Percentiles rank a stretch among this genome's conserved stretches.
These are phyloP conservation scores for Diploptera punctata DNA, from an alignment of 2,888 invertebrate genomes.

Conservation along the genomic window DNA sequence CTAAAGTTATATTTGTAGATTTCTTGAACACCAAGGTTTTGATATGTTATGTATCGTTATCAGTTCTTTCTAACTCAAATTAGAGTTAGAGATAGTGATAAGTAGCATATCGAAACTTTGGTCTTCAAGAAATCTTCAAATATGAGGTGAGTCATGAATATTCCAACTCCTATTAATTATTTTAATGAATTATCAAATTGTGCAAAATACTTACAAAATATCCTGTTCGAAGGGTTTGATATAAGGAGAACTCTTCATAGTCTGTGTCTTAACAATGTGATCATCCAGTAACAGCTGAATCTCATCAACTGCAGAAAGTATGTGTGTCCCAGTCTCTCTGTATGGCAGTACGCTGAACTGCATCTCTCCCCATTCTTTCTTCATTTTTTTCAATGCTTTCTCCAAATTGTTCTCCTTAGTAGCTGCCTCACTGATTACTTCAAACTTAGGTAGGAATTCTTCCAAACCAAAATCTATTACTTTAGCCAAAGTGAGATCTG, in stretches of 20 bases:
- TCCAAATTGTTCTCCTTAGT: constrained; percentile 95
- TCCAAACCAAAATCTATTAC: constrained; percentile 90
- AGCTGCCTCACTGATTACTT: constrained; percentile 91
- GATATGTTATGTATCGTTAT: no score
- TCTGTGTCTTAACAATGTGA: constrained; percentile 95
- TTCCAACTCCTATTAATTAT: no score
- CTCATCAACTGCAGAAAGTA: constrained; percentile 90
- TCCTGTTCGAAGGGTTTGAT: constrained; percentile 93
- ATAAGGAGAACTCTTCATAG: constrained; percentile 97
- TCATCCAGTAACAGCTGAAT: constrained; percentile 93
- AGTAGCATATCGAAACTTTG: no score
- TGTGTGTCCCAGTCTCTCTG: constrained; percentile 89
- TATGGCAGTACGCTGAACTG: constrained; percentile 75
- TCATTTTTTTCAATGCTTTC: constrained; percentile 88
- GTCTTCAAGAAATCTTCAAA: no score
- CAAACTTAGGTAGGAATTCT: constrained; percentile 89
- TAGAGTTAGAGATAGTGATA: no score
- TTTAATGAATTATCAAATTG: no score
- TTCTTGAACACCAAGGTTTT: no score
- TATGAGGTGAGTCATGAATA: no score
- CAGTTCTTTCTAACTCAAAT: no score
- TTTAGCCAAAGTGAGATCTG: constrained; percentile 79
- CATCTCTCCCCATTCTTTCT: constrained; percentile 85
- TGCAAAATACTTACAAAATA: constrained; percentile 73
- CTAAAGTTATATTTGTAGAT: no score